Evolutionary conservation across 2,888 invertebrate genomes (phyloP).

Genomic region (Tridacna crocea): DNA sequence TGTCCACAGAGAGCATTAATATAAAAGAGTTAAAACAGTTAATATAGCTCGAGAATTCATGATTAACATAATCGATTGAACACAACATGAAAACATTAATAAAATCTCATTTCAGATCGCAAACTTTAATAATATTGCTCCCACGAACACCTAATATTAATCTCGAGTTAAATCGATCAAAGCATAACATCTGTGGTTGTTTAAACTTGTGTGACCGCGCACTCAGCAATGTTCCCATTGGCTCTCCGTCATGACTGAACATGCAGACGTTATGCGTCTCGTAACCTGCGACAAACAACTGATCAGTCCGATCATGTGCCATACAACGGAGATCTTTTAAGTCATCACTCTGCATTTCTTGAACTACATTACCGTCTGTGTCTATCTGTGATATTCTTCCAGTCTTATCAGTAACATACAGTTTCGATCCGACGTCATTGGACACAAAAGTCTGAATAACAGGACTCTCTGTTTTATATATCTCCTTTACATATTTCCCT

Average conservation of each 20-base stretch:
- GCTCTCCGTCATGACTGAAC: constrained; percentile 19
- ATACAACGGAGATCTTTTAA: neutral
- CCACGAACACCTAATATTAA: constrained; percentile 35
- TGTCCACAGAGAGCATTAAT: no score
- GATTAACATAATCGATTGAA: neutral
- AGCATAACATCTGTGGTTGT: constrained; percentile 39
- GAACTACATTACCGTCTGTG: neutral
- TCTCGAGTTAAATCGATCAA: constrained; percentile 38
- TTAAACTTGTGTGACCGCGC: constrained; percentile 18
- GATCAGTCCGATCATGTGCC: constrained; percentile 16
- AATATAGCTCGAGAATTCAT: no score
- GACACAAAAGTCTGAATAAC: neutral
- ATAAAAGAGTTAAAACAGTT: no score
- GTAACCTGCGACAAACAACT: constrained; percentile 22
- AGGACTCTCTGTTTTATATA: constrained; percentile 8
- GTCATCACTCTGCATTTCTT: neutral
- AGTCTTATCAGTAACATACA: constrained; percentile 18
- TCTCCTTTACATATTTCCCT: constrained; percentile 24
- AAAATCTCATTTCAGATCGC: constrained; percentile 34
- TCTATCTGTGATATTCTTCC: constrained; percentile 23
- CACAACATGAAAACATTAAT: neutral
- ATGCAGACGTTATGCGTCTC: constrained; percentile 14
- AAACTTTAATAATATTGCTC: constrained; percentile 41
- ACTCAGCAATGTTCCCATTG: constrained; percentile 12
- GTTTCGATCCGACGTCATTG: neutral